These are phyloP conservation scores for Heliocidaris erythrogramma DNA, from an alignment of 35 echinoderm and acorn worm species.

Conservation along the genomic window DNA sequence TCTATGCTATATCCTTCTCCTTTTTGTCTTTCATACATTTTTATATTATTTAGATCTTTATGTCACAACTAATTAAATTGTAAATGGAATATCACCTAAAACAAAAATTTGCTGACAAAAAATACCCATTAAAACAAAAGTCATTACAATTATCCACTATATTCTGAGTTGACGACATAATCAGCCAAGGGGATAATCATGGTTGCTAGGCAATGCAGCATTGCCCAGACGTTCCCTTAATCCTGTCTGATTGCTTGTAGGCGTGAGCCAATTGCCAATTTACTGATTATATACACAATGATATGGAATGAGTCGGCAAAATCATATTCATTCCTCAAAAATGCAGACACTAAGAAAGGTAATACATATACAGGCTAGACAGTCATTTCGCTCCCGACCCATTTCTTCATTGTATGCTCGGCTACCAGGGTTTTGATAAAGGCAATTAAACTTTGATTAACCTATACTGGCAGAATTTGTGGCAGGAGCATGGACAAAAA, in stretches of 20 bases:
- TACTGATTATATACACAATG: conserved; percentile 12
- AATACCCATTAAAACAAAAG: background rate
- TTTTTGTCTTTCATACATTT: too few species aligned
- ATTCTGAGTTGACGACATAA: background rate
- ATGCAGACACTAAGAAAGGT: background rate
- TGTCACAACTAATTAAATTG: too few species aligned
- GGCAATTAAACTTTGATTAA: background rate
- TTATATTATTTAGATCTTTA: too few species aligned
- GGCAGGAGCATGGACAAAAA: background rate
- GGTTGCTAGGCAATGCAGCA: background rate
- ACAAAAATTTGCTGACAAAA: background rate
- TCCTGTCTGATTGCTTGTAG: background rate
- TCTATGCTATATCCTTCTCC: too few species aligned
- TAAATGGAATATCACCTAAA: too few species aligned
- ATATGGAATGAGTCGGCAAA: background rate
- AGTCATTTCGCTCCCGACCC: background rate
- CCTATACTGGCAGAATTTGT: background rate
- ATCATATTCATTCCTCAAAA: background rate
- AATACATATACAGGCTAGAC: background rate
- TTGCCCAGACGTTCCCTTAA: background rate
- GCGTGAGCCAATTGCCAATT: background rate
- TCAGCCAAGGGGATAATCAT: background rate
- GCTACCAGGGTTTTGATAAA: background rate
- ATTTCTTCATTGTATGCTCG: background rate
- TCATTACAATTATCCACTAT: background rate